Evolutionary conservation across 2,113 vertebrate species (phyloP).

Genomic region (Ariopsis seemanni): DNA sequence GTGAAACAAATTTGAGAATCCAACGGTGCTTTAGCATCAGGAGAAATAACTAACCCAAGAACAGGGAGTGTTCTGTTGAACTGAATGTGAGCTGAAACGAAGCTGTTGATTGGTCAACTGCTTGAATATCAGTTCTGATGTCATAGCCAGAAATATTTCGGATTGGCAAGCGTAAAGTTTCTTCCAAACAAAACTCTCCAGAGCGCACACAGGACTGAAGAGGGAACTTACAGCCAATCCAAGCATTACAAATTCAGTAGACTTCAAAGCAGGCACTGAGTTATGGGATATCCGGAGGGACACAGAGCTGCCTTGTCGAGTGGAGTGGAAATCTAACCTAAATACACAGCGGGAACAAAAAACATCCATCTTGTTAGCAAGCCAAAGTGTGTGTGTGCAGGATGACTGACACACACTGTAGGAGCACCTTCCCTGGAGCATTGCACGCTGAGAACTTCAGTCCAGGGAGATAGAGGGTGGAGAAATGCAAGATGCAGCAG

Average conservation of each 20-base stretch:
- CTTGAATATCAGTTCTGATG: background rate
- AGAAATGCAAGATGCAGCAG: background rate
- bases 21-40: background rate
- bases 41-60: background rate
- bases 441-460: conserved; percentile 32
- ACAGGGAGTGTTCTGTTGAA: background rate
- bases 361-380: background rate
- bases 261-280: background rate
- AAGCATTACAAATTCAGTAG: background rate
- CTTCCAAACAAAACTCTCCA: too few species aligned
- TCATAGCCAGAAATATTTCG: background rate
- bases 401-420: conserved; percentile 28
- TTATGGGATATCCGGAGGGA: conserved; percentile 14
- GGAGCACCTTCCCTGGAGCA: conserved; percentile 39
- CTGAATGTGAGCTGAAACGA: background rate
- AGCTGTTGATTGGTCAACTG: background rate
- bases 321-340: conserved; percentile 21
- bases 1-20: background rate
- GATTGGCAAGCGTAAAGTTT: background rate
- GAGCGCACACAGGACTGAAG: background rate
- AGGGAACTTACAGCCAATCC: background rate
- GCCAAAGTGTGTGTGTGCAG: background rate
- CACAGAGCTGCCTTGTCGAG: background rate
- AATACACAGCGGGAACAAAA: conserved; percentile 7
- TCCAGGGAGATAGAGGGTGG: background rate